These are phyloP conservation scores for Aix galericulata DNA, from an alignment of 2,113 vertebrate species.

Conservation along the genomic window DNA sequence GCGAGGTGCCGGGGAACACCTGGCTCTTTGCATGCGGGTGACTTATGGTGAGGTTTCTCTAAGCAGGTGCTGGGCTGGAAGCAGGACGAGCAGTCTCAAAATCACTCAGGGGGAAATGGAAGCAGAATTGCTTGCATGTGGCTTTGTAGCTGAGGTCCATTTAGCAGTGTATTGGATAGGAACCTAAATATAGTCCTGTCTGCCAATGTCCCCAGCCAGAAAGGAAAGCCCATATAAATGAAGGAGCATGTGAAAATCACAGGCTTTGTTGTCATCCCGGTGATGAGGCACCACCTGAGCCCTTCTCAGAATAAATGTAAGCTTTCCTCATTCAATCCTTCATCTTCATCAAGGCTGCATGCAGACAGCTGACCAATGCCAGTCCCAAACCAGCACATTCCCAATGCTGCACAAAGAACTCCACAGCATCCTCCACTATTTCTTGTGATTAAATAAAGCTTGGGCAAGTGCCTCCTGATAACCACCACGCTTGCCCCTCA, in stretches of 20 bases:
- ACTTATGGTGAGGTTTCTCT: not conserved
- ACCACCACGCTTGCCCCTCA: not conserved
- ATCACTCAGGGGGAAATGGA: not conserved
- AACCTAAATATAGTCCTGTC: not conserved
- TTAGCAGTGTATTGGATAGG: not conserved
- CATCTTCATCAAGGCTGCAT: conserved; percentile 49
- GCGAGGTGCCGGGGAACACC: not conserved
- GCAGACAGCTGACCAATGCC: conserved; percentile 24
- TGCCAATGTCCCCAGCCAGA: not conserved
- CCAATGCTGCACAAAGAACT: not conserved
- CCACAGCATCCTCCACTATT: not conserved
- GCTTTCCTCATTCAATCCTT: not conserved
- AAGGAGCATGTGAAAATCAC: not conserved
- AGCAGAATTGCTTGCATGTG: not conserved
- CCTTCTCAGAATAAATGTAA: conserved; percentile 30
- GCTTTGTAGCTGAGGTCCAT: not conserved
- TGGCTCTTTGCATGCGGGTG: not conserved
- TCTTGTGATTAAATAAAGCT: not conserved
- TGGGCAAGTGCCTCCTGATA: not conserved
- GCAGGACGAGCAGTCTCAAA: not conserved
- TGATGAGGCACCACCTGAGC: not conserved
- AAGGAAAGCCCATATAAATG: not conserved
- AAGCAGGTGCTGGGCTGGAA: not conserved
- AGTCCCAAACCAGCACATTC: not conserved
- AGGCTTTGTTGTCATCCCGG: conserved; percentile 3